phyloP scores from a whole-genome alignment of 2,797 vertebrate species.

The Molossus molossus region DNA sequence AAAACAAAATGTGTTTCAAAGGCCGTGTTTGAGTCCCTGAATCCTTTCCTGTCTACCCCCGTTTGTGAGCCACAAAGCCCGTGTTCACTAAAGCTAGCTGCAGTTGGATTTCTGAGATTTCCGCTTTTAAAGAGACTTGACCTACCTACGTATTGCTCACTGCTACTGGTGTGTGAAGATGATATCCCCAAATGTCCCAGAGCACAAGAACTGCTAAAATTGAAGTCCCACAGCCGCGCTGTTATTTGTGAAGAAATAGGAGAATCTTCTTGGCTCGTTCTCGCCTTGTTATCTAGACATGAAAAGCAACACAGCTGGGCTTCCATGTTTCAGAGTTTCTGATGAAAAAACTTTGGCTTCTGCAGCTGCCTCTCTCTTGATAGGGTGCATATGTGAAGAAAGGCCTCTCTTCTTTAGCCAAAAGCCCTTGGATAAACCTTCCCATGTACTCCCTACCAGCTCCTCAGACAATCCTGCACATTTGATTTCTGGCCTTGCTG shows the following conservation, averaged over 20 bases:
- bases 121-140: background rate
- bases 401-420: background rate
- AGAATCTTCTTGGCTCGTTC: constrained; percentile 46
- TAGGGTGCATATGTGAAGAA: background rate
- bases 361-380: constrained; percentile 24
- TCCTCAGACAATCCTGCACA: background rate
- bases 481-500: background rate
- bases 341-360: background rate
- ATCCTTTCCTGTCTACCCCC: background rate
- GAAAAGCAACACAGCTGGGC: constrained; percentile 23
- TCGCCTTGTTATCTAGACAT: constrained; percentile 24
- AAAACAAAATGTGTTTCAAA: background rate
- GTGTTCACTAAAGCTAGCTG: background rate
- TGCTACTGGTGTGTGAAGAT: background rate
- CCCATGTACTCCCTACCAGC: background rate
- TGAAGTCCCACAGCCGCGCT: background rate
- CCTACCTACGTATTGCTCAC: background rate
- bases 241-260: background rate
- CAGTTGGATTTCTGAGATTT: constrained; percentile 8
- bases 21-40: background rate
- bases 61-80: background rate
- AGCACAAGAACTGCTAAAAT: constrained; percentile 3
- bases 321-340: background rate
- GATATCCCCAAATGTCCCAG: background rate
- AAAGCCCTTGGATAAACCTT: background rate